Base-by-base conservation (phyloP, 2,113 vertebrate genomes). In the Dicrurus megarhynchus region DNA sequence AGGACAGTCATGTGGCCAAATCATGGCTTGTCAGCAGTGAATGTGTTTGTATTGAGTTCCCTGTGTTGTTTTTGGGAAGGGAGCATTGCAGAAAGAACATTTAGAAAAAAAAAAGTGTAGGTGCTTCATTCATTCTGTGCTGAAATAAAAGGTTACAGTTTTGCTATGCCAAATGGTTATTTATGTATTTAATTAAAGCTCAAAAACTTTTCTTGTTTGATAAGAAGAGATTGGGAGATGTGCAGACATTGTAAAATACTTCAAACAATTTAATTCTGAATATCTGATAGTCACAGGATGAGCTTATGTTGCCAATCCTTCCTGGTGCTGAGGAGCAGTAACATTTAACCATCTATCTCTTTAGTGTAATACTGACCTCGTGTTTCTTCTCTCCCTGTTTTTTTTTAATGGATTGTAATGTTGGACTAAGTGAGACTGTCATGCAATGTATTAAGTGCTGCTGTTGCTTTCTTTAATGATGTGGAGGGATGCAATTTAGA, bases 1-100 rank as follows among this genome's bases (percentile, higher is more conserved):
- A 19, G 93, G 75, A 73, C 41, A 42, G 92, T 95, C 94, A 94
- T 71, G 74, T 96, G 95, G 68, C 92, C 63, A 50, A 70, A 86
- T 85, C 75, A 15, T 57, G 90, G 75, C 87, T 80, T 87, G 88
- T 89, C 93, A 90, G 81, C 87, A 92, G 41, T 15, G 24, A 56
- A 33, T 52, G 37, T 83, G 77, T 96, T 96, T 96, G 75, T 63
- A 21, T n/a, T 79, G 87, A 52, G 67, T 49, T 41, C 46, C 47
- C 50, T 35, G 30, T 74, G 83, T 94, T 95, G 42, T 19, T 92
- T 94, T 69, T 49, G 61, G 55, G 59, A 81, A 80, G 63, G 57
- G 44, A 64, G 37, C 41, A 13, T 26, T 88, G 44, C 52, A 37
- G n/a, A 55, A 78, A 88, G 70, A 85, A 33, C 23, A 55, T 42